Conservation (phyloP, 2,797 vertebrate genomes). For the Spinibarbus caldwelli region DNA sequence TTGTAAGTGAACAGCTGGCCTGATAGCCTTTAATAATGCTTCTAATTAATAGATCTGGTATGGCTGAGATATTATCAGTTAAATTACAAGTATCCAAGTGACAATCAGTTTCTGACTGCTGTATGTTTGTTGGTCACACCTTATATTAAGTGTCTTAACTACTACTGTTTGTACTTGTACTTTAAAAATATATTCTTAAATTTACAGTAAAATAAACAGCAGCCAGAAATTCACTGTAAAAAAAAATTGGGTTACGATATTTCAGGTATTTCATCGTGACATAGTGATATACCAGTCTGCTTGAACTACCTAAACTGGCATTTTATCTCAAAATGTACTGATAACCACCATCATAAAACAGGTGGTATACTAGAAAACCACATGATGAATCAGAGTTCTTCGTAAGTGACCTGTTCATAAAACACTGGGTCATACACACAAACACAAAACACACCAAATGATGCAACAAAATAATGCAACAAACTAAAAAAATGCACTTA, state of each 20-base stretch:
- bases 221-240: background rate
- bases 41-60: background rate
- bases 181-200: background rate
- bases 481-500: background rate
- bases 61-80: background rate
- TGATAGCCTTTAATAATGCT: background rate
- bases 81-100: background rate
- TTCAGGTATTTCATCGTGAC: background rate
- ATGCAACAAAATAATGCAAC: background rate
- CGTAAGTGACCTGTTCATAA: background rate
- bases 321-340: background rate
- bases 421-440: background rate
- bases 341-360: background rate
- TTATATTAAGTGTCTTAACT: slow-evolving; percentile 7
- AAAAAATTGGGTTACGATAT: too few relatives aligned
- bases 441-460: background rate
- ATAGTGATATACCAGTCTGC: background rate
- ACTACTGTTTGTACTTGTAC: background rate
- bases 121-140: background rate
- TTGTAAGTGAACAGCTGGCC: background rate
- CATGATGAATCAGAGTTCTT: background rate
- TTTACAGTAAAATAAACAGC: too few relatives aligned
- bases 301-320: background rate
- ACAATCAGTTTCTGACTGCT: background rate
- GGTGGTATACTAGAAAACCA: background rate